Percentiles rank a stretch among this genome's conserved stretches.
Evolutionary conservation across 2,888 invertebrate species (phyloP).

Genomic region (Adela reaumurella): DNA sequence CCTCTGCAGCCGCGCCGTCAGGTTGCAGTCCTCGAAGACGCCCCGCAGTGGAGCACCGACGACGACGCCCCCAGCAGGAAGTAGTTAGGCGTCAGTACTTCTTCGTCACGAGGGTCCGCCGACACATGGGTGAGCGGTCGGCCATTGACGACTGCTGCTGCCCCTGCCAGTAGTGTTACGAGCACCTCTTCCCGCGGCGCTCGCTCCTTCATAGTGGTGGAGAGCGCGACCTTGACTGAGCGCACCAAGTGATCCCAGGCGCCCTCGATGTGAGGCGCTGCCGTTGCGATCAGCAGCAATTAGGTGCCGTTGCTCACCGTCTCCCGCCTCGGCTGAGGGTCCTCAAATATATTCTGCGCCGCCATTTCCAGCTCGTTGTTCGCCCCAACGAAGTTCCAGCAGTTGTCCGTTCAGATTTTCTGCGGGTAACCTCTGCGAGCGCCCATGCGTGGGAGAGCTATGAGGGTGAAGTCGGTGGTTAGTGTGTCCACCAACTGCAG

Average conservation of each 20-base stretch:
- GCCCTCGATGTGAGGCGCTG: background rate
- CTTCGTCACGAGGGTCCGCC: background rate
- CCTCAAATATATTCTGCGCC: background rate
- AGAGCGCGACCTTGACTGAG: background rate
- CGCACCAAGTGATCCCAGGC: background rate
- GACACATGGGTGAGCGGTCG: background rate
- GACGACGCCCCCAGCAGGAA: background rate
- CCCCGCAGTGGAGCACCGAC: background rate
- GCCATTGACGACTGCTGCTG: background rate
- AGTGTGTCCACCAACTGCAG: slow-evolving; percentile 1
- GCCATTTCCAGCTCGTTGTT: background rate
- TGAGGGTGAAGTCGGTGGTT: slow-evolving; percentile 6
- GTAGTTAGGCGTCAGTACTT: background rate
- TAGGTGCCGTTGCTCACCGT: too few species aligned
- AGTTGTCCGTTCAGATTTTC: background rate
- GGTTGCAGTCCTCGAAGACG: background rate
- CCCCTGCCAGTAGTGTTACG: background rate
- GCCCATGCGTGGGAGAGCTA: slow-evolving; percentile 4
- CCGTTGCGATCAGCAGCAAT: background rate
- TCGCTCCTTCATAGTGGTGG: background rate
- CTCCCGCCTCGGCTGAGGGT: background rate
- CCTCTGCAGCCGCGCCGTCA: background rate
- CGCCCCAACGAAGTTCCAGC: background rate
- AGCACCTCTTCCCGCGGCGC: background rate
- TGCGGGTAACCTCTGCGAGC: background rate